Evolutionary conservation across 2,888 invertebrate genomes (phyloP).

Genomic region (Deroplatys truncata): DNA sequence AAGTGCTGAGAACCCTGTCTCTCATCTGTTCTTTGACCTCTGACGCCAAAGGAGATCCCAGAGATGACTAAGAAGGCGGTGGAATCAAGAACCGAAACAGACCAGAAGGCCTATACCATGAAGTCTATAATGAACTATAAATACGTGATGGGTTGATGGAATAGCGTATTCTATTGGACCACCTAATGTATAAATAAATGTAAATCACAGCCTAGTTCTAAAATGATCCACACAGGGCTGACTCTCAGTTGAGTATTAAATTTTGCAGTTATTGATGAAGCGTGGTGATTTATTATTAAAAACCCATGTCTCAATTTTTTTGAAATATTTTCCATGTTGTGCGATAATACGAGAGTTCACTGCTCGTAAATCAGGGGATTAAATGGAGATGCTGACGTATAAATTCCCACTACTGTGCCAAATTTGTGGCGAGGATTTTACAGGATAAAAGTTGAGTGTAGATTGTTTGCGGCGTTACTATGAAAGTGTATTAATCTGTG

Average conservation of each 20-base stretch:
- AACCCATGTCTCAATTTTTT: neutral
- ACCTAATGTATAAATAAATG: no score
- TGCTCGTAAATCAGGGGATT: neutral
- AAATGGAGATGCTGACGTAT: neutral
- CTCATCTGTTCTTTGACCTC: no score
- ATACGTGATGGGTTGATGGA: no score
- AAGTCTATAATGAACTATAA: no score
- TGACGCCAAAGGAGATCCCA: no score
- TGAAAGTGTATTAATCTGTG: neutral
- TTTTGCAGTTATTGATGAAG: neutral
- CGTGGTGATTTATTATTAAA: neutral
- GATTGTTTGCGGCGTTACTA: neutral
- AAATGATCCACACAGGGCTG: neutral
- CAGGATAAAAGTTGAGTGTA: neutral
- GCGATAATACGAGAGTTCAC: neutral
- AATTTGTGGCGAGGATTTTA: neutral
- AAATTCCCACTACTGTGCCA: neutral
- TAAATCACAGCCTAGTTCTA: no score
- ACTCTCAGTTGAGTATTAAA: neutral
- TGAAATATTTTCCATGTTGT: neutral
- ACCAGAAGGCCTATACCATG: no score
- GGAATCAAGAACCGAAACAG: no score
- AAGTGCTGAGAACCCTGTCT: no score
- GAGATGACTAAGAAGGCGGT: no score
- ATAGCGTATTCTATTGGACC: no score